phyloP scores from a whole-genome alignment of 2,113 vertebrate species.

The Aphelocoma coerulescens region DNA sequence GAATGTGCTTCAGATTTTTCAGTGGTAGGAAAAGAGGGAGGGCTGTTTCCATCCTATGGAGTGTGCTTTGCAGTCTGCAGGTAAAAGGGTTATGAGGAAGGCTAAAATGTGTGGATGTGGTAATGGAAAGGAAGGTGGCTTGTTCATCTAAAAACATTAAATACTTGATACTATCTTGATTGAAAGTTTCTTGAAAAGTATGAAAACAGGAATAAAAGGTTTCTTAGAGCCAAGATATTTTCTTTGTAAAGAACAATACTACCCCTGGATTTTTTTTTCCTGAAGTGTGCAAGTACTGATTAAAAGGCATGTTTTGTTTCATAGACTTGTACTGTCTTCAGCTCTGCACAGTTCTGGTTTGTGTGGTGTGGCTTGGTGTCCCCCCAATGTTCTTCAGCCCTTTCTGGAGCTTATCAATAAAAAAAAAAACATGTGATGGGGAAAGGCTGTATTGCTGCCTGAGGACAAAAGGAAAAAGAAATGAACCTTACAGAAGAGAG shows the following conservation, averaged over 20 bases:
- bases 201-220: background rate
- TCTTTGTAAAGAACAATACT: background rate
- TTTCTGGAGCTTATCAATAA: background rate
- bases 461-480: background rate
- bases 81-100: background rate
- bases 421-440: background rate
- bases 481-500: background rate
- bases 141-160: background rate
- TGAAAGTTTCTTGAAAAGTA: background rate
- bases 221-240: background rate
- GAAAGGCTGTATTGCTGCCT: background rate
- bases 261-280: background rate
- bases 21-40: background rate
- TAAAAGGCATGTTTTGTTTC: background rate
- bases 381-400: background rate
- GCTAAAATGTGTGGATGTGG: background rate
- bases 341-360: background rate
- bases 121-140: background rate
- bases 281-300: background rate
- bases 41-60: background rate
- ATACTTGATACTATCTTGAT: background rate
- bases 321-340: background rate
- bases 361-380: background rate
- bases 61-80: conserved; percentile 39
- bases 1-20: conserved; percentile 31